Conservation (phyloP, 37 sponge, comb jelly and placozoan species). For the Aplysina aerophoba region DNA sequence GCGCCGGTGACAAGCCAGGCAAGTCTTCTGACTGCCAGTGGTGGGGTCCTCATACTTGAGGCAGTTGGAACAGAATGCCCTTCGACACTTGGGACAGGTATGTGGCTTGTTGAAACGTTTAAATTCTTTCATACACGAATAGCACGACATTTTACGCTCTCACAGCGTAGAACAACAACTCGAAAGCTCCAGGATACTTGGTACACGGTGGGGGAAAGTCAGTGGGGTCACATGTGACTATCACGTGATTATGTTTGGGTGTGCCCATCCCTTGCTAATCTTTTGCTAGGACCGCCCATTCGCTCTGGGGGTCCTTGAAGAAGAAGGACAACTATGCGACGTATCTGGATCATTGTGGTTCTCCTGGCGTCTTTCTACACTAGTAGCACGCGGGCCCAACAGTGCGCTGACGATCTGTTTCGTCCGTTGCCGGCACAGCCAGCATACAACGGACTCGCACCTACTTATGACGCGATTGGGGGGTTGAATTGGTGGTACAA, state of each 20-base stretch:
- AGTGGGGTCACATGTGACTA: neutral
- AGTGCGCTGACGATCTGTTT: too few relatives aligned
- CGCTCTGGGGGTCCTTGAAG: too few relatives aligned
- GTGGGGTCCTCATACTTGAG: conserved; percentile 26
- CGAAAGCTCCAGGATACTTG: neutral
- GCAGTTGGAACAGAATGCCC: conserved; percentile 70
- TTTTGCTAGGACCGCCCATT: too few relatives aligned
- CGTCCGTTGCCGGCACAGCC: too few relatives aligned
- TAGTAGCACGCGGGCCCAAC: too few relatives aligned
- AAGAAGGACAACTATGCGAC: too few relatives aligned
- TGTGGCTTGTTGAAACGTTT: conserved; percentile 61
- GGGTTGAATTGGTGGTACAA: too few relatives aligned
- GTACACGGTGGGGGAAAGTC: neutral
- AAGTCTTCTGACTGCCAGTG: conserved; percentile 28
- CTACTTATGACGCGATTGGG: too few relatives aligned
- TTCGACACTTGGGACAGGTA: conserved; percentile 61
- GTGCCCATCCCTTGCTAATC: too few relatives aligned
- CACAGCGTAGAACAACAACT: neutral
- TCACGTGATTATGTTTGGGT: neutral
- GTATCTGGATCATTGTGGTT: too few relatives aligned
- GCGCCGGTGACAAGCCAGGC: conserved; percentile 7
- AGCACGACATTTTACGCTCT: neutral
- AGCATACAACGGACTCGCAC: too few relatives aligned
- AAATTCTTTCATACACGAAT: conserved; percentile 66
- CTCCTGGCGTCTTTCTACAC: too few relatives aligned